Evolutionary conservation across 2,888 invertebrate genomes (phyloP), one percentile per base, ranked within the genome.

Genomic region (Abrostola tripartita): DNA sequence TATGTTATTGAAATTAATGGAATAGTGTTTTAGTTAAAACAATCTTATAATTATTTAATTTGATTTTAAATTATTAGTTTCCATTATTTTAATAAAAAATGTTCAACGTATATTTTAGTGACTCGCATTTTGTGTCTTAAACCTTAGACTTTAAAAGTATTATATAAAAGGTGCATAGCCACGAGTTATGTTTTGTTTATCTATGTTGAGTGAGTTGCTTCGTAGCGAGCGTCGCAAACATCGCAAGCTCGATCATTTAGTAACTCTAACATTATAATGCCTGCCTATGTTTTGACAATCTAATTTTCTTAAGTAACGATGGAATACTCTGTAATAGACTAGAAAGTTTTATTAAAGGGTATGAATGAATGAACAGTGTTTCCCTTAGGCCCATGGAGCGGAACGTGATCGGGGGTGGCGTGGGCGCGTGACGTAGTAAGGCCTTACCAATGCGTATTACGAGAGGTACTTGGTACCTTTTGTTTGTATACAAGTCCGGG

Each of bases 341-440:
- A 75, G 74, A 76, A 78, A 66, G 70, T 78, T 81, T 68, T 83
- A 86, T 84, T 84, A 85, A 85, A 85, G 70, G 65, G 74, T 81
- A 83, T 84, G 83, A 86, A 84, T 86, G 85, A 81, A 85, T 74
- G 71, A 72, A 75, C 74, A 74, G 75, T 82, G 82, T 82, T 85
- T 84, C 76, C 71, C 73, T 82, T 65, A 58, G 64, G 60, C 70
- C 71, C 57, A 71, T 58, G 68, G 38, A 52, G 54, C 24, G 65
- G 59, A 69, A 73, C 70, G 73, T 60, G 74, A 71, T 56, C 61
- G 72, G 72, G 76, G 67, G 68, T 58, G 71, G 70, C 52, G 83
- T 57, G 78, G 73, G 73, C 66, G 76, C 65, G 64, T 68, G 67
- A 74, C 80, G 74, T 75, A 78, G 67, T 72, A 71, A 36, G 67